Evolutionary conservation across 2,888 invertebrate genomes (phyloP).

Genomic region (Caenorhabditis auriculariae): DNA sequence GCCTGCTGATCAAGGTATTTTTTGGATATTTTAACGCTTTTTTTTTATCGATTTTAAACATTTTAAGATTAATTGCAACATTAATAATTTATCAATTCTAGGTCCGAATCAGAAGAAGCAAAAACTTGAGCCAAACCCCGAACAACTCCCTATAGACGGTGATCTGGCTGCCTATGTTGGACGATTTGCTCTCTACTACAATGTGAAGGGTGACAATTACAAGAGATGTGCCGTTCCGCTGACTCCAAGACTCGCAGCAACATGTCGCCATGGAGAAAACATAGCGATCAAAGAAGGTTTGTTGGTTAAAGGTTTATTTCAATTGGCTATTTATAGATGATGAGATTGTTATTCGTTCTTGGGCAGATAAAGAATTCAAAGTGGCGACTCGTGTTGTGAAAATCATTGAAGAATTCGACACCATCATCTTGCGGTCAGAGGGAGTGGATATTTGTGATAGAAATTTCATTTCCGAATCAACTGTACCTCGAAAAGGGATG

Average conservation of each 20-base stretch:
- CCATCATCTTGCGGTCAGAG: conserved; percentile 21
- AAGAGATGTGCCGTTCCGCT: conserved; percentile 20
- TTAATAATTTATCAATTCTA: too few species aligned
- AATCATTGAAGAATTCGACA: conserved; percentile 20
- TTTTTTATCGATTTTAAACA: too few species aligned
- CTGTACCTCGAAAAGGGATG: conserved; percentile 20
- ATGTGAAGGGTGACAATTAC: conserved; percentile 14
- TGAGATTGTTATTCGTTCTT: conserved; percentile 13
- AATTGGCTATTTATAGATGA: conserved; percentile 22
- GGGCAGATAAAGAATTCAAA: conserved; percentile 15
- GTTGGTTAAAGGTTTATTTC: conserved; percentile 23
- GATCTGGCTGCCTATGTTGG: conserved; percentile 14
- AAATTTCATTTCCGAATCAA: conserved; percentile 13
- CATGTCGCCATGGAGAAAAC: conserved; percentile 21
- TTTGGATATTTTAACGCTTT: too few species aligned
- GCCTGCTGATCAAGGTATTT: too few species aligned
- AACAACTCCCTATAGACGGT: conserved; percentile 5
- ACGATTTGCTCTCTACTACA: conserved; percentile 12
- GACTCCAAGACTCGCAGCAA: conserved; percentile 20
- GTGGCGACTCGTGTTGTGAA: conserved; percentile 22
- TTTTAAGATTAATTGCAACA: too few species aligned
- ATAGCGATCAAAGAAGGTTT: conserved; percentile 24
- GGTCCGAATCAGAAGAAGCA: conserved; percentile 5
- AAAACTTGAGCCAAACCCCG: not conserved
- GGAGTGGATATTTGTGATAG: conserved; percentile 12